phyloP scores from a whole-genome alignment of 2,797 vertebrate species.

The Clamator glandarius region DNA sequence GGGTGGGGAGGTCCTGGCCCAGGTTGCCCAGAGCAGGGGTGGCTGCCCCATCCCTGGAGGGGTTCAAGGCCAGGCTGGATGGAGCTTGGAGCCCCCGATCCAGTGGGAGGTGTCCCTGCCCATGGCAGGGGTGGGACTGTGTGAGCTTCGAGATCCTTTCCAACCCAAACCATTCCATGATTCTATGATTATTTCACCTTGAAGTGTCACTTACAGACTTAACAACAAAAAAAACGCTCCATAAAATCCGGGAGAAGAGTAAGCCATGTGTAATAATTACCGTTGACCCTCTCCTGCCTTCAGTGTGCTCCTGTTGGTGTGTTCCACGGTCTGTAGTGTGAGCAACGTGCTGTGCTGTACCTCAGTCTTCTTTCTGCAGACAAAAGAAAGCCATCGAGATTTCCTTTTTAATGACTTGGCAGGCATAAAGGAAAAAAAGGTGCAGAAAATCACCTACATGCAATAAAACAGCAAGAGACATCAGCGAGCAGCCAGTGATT shows the following conservation, averaged over 20 bases:
- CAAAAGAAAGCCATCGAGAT: not conserved
- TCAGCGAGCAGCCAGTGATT: not conserved
- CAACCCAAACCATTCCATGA: no score
- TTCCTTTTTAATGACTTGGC: not conserved
- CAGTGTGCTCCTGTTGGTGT: not conserved
- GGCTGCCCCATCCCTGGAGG: no score
- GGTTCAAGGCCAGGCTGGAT: no score
- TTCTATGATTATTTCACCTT: not conserved
- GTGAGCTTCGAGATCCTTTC: no score
- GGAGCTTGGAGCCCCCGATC: no score
- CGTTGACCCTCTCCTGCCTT: not conserved
- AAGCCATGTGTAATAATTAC: not conserved
- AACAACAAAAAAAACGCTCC: not conserved
- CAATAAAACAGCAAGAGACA: not conserved
- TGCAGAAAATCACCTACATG: not conserved
- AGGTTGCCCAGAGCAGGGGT: no score
- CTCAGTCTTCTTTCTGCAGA: constrained; percentile 21
- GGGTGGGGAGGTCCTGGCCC: no score
- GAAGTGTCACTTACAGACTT: not conserved
- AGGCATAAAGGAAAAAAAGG: not conserved
- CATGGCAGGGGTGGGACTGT: no score
- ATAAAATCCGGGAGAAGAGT: not conserved
- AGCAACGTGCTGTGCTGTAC: not conserved
- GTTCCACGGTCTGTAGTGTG: not conserved
- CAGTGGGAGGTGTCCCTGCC: no score